phyloP scores from a whole-genome alignment of 2,113 vertebrate genomes.

The Pleuronectes platessa region DNA sequence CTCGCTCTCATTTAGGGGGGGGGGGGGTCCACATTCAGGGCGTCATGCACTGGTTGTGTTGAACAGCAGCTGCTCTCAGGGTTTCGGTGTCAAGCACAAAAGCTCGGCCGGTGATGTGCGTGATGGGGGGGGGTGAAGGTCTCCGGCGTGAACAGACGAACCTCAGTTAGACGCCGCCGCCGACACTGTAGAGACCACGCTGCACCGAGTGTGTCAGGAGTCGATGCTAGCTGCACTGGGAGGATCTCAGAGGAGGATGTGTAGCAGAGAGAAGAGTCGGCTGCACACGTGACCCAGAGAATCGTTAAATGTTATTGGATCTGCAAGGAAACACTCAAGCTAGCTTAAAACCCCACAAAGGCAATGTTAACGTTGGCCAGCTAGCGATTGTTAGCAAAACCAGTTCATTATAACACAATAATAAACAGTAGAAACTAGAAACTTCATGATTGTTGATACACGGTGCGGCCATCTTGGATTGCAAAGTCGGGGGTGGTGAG shows the following conservation, averaged over 20 bases:
- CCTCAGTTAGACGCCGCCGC: slow-evolving; percentile 2
- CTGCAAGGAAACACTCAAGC: too few species aligned
- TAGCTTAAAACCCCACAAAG: too few species aligned
- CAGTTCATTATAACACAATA: too few species aligned
- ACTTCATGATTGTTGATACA: too few species aligned
- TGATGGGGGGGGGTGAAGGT: slow-evolving; percentile 30
- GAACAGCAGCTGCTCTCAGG: slow-evolving; percentile 64
- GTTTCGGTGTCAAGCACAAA: slow-evolving; percentile 58
- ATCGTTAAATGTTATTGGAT: background rate
- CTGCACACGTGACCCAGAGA: too few species aligned
- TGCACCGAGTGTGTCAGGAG: background rate
- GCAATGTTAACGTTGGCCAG: too few species aligned
- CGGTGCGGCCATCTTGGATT: too few species aligned
- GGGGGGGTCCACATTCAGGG: slow-evolving; percentile 38
- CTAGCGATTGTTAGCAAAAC: too few species aligned
- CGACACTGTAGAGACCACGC: background rate
- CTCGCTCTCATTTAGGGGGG: slow-evolving; percentile 28
- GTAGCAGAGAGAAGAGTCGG: background rate
- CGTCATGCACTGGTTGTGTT: slow-evolving; percentile 75
- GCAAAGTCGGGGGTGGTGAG: too few species aligned
- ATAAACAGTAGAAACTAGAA: too few species aligned
- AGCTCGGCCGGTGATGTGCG: slow-evolving; percentile 46
- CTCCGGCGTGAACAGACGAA: slow-evolving; percentile 13
- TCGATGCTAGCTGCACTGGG: too few species aligned
- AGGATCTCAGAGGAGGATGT: too few species aligned